Conservation (phyloP, 2,113 vertebrate species). For the Choloepus hoffmanni region DNA sequence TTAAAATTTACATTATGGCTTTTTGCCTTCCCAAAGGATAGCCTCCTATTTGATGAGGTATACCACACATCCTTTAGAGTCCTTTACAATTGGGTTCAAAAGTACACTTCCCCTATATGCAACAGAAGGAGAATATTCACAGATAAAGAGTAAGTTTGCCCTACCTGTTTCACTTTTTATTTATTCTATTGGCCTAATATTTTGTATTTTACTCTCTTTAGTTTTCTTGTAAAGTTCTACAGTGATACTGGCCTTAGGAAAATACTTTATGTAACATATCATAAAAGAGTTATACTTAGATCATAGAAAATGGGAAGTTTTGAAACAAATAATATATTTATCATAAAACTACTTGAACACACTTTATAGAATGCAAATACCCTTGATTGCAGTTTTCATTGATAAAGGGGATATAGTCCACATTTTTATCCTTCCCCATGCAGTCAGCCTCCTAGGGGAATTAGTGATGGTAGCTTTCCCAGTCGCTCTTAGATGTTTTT, state of each 20-base stretch:
- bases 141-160: neutral
- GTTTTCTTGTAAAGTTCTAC: neutral
- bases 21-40: conserved; percentile 56
- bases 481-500: neutral
- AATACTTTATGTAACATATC: neutral
- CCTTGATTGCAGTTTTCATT: neutral
- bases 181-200: neutral
- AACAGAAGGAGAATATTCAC: conserved; percentile 42
- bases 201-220: neutral
- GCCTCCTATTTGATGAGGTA: conserved; percentile 43
- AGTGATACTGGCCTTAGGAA: neutral
- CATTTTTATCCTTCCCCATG: neutral
- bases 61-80: neutral
- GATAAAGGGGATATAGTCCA: neutral
- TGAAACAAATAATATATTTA: neutral
- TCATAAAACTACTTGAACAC: neutral
- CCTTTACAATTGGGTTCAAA: conserved; percentile 62
- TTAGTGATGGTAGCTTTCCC: neutral
- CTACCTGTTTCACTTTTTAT: neutral
- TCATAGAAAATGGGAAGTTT: neutral
- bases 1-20: conserved; percentile 72
- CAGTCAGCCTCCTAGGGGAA: neutral
- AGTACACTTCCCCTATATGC: conserved; percentile 24
- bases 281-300: neutral
- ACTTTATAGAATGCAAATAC: neutral